phyloP scores from a whole-genome alignment of 2,113 vertebrate species.

The Caranx melampygus region DNA sequence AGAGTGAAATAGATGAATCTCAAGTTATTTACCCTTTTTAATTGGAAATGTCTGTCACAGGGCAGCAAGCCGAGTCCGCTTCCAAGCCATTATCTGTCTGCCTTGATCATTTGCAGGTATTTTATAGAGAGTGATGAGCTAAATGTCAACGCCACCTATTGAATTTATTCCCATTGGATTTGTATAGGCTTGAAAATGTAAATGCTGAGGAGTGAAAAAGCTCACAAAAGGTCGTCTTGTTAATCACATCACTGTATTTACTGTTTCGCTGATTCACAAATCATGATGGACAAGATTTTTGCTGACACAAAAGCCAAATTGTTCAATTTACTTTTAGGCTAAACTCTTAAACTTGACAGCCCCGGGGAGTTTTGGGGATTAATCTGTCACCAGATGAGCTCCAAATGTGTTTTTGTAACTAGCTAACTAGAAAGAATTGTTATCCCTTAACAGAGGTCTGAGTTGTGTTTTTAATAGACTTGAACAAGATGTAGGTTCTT shows the following conservation, averaged over 20 bases:
- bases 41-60: constrained; percentile 84
- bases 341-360: constrained; percentile 49
- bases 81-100: constrained; percentile 72
- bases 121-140: constrained; percentile 72
- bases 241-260: constrained; percentile 53
- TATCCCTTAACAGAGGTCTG: constrained; percentile 6
- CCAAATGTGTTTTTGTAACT: constrained; percentile 39
- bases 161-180: constrained; percentile 64
- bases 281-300: constrained; percentile 24
- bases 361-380: constrained; percentile 46
- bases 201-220: constrained; percentile 52
- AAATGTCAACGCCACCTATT: constrained; percentile 61
- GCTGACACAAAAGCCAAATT: constrained; percentile 26
- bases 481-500: constrained; percentile 38
- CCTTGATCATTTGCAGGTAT: constrained; percentile 73
- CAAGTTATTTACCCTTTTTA: constrained; percentile 83
- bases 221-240: constrained; percentile 55
- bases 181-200: constrained; percentile 58
- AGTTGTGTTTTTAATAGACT: constrained; percentile 51
- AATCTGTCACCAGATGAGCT: constrained; percentile 45
- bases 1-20: constrained; percentile 77
- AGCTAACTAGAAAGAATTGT: constrained; percentile 13
- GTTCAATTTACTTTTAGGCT: constrained; percentile 38
- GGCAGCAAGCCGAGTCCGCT: constrained; percentile 67
- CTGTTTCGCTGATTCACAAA: constrained; percentile 29